Conservation (phyloP, 1,140 invertebrate genomes). For the Zaprionus capensis region DNA sequence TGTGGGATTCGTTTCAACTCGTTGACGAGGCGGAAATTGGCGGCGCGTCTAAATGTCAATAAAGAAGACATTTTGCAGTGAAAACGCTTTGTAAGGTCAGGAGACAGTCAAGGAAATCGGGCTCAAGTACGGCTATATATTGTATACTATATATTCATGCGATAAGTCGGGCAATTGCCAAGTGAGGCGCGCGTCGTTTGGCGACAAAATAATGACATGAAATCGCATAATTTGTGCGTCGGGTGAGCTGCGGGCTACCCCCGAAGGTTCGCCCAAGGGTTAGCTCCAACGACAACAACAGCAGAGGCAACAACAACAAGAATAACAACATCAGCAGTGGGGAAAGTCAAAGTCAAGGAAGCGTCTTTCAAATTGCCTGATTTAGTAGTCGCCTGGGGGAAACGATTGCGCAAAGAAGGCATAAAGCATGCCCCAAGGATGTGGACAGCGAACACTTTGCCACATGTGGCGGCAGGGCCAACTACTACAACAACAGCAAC, state of each 20-base stretch:
- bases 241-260: constrained; percentile 38
- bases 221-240: constrained; percentile 73
- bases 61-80: constrained; percentile 73
- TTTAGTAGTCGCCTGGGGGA: constrained; percentile 71
- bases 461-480: constrained; percentile 41
- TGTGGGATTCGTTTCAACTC: constrained; percentile 56
- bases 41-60: constrained; percentile 76
- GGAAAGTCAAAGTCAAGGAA: constrained; percentile 54
- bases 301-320: constrained; percentile 12
- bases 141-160: constrained; percentile 2
- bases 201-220: constrained; percentile 78
- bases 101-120: constrained; percentile 26
- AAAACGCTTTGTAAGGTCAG: constrained; percentile 36
- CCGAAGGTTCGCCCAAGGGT: constrained; percentile 48
- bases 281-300: constrained; percentile 25
- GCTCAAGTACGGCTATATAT: constrained; percentile 2
- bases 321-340: constrained; percentile 25
- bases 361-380: constrained; percentile 69
- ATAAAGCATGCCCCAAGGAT: constrained; percentile 50
- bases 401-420: constrained; percentile 15
- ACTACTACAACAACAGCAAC: constrained; percentile 39
- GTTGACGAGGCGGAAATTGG: constrained; percentile 66
- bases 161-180: constrained; percentile 49
- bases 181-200: constrained; percentile 69
- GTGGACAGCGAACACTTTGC: constrained; percentile 18